phyloP scores from a whole-genome alignment of 2,888 invertebrate species.

The Epistrophe eligans region DNA sequence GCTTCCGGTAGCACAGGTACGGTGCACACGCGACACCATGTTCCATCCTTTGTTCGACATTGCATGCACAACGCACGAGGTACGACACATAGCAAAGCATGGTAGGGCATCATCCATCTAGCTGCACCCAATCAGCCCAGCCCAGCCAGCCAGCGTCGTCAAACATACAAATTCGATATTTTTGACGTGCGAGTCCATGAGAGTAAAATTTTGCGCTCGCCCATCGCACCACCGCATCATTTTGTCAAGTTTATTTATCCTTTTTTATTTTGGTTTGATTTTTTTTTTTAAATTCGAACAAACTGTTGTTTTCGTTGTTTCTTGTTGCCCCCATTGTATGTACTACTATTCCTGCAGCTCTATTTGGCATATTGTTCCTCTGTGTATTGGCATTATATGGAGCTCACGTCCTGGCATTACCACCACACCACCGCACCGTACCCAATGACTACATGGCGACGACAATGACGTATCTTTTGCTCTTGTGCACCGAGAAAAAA shows the following conservation, averaged over 20 bases:
- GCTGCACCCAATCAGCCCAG: background rate
- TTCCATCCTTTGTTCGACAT: constrained; percentile 43
- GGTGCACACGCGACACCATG: constrained; percentile 33
- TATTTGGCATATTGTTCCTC: constrained; percentile 25
- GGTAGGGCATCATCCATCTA: background rate
- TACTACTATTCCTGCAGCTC: constrained; percentile 21
- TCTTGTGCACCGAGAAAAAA: too few species aligned
- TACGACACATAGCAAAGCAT: background rate
- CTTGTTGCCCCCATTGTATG: background rate
- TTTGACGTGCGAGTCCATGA: constrained; percentile 48
- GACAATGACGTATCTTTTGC: background rate
- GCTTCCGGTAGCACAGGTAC: constrained; percentile 31
- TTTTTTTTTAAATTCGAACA: background rate
- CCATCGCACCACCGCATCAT: constrained; percentile 13
- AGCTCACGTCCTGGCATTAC: constrained; percentile 31
- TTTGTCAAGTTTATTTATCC: constrained; percentile 53
- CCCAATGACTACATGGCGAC: background rate
- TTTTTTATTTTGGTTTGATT: background rate
- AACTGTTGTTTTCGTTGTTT: constrained; percentile 13
- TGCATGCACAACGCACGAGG: constrained; percentile 13
- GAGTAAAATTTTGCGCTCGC: constrained; percentile 27
- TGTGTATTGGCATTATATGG: constrained; percentile 19
- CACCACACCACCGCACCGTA: background rate
- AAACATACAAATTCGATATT: constrained; percentile 52
- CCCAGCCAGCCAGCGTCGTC: constrained; percentile 2